Conservation (phyloP, 2,888 invertebrate species). For the Stomorhina lunata region DNA sequence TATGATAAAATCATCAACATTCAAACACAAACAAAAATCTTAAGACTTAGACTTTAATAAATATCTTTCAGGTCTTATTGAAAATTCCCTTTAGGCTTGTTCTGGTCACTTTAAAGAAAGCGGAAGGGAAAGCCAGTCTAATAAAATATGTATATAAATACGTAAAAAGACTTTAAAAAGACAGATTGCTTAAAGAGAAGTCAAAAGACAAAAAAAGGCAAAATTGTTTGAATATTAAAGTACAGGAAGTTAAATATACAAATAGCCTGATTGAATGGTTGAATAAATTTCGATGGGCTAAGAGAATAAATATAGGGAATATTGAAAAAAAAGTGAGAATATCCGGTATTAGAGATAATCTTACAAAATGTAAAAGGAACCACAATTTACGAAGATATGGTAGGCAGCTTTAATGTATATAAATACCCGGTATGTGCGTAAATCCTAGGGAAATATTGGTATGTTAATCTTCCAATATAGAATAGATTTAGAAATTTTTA, state of each 20-base stretch:
- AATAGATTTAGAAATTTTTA: too few relatives aligned
- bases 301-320: background rate
- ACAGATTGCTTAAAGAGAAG: background rate
- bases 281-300: background rate
- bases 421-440: too few relatives aligned
- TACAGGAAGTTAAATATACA: background rate
- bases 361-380: too few relatives aligned
- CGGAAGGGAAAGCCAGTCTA: background rate
- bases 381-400: too few relatives aligned
- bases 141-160: background rate
- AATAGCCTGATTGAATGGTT: background rate
- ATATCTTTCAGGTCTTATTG: background rate
- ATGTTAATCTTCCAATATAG: too few relatives aligned
- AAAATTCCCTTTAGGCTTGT: conserved; percentile 4
- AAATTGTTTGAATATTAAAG: background rate
- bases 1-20: conserved; percentile 11
- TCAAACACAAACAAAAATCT: background rate
- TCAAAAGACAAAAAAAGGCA: background rate
- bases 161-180: background rate
- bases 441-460: too few relatives aligned
- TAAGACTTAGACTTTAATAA: background rate
- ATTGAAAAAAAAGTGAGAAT: too few relatives aligned
- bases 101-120: background rate
- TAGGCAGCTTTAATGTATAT: too few relatives aligned
- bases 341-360: background rate